Conservation (phyloP, 1,140 invertebrate genomes). For the Delia radicum region DNA sequence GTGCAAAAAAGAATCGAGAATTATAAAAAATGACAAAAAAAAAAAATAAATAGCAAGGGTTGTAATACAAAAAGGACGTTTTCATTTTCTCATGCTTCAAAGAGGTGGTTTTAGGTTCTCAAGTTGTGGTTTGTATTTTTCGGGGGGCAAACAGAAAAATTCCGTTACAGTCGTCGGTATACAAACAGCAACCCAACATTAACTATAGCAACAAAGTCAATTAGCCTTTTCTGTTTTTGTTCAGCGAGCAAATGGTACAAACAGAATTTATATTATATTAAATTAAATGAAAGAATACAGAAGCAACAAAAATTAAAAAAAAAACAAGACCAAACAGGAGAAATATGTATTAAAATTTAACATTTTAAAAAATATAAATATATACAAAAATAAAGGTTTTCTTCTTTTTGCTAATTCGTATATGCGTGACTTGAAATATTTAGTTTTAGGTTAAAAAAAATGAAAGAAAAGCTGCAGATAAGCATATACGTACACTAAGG, state of each 20-base stretch:
- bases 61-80: not conserved
- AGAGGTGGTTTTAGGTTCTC: not conserved
- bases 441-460: not conserved
- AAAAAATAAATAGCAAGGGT: not conserved
- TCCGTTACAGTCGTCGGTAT: not conserved
- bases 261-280: constrained; percentile 18
- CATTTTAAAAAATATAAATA: not conserved
- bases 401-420: not conserved
- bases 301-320: not conserved
- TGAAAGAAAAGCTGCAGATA: not conserved
- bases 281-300: constrained; percentile 11
- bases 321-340: not conserved
- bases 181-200: not conserved
- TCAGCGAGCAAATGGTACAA: not conserved
- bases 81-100: not conserved
- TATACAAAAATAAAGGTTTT: no score
- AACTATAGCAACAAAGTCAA: not conserved
- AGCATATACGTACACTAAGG: no score
- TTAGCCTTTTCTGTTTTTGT: not conserved
- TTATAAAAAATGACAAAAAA: not conserved
- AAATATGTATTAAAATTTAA: not conserved
- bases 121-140: not conserved
- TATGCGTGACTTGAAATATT: constrained; percentile 13
- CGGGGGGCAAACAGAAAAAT: not conserved
- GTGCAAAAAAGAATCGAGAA: not conserved